These are phyloP conservation scores for Diachrysia chrysitis DNA, from an alignment of 2,888 invertebrate species.

Conservation along the genomic window DNA sequence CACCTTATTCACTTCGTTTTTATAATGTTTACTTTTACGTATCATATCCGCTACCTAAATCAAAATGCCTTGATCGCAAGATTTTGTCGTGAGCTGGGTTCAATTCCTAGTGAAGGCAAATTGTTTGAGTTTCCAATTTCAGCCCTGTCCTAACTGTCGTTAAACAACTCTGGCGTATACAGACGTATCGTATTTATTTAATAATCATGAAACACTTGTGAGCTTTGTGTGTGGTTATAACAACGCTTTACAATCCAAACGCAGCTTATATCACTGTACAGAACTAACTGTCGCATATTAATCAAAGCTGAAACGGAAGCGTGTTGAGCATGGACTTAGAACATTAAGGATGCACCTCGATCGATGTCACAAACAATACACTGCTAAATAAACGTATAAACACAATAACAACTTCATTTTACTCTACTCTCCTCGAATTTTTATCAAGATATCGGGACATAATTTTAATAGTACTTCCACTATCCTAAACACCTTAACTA, in stretches of 20 bases:
- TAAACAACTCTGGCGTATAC: not conserved
- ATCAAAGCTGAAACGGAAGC: constrained; percentile 48
- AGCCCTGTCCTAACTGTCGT: not conserved
- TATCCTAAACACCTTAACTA: too few relatives aligned
- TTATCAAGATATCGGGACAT: not conserved
- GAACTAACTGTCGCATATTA: constrained; percentile 58
- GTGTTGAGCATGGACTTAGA: constrained; percentile 49
- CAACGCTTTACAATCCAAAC: constrained; percentile 54
- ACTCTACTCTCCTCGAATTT: constrained; percentile 4
- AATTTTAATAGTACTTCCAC: not conserved
- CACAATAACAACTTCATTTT: not conserved
- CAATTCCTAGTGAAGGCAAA: not conserved
- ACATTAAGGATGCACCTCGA: constrained; percentile 43
- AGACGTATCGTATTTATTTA: constrained; percentile 21
- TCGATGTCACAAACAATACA: constrained; percentile 11
- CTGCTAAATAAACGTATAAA: constrained; percentile 1
- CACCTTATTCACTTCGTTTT: constrained; percentile 21
- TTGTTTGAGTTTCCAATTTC: not conserved
- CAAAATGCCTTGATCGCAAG: not conserved
- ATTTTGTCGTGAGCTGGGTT: not conserved
- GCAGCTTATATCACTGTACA: constrained; percentile 56
- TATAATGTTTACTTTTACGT: not conserved
- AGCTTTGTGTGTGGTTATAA: constrained; percentile 84
- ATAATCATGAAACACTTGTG: constrained; percentile 55
- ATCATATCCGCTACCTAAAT: not conserved